Conservation (phyloP, 2,888 invertebrate species). For the Eristalinus sepulchralis region DNA sequence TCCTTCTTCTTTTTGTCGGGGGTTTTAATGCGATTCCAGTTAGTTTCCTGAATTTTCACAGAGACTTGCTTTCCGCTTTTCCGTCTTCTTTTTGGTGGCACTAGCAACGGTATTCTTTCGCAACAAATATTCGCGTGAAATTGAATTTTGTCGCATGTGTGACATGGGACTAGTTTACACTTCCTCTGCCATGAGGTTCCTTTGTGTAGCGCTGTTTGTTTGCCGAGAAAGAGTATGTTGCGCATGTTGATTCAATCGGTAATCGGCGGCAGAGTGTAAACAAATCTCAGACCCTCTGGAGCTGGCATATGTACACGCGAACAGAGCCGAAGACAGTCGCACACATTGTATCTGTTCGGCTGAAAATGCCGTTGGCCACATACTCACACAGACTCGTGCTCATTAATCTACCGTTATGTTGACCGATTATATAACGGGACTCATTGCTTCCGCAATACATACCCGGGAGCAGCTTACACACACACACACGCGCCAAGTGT, state of each 20-base stretch:
- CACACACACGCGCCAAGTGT: background rate
- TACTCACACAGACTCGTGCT: background rate
- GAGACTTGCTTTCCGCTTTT: conserved; percentile 8
- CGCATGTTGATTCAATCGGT: conserved; percentile 53
- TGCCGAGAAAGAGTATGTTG: conserved; percentile 40
- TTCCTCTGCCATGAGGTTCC: conserved; percentile 29
- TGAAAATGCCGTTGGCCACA: conserved; percentile 12
- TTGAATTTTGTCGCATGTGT: no score
- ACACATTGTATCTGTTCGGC: conserved; percentile 3
- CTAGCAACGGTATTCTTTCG: conserved; percentile 5
- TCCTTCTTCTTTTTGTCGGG: background rate
- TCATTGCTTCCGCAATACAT: conserved; percentile 44
- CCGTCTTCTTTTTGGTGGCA: background rate
- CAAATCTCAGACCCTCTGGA: conserved; percentile 1
- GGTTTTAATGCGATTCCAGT: conserved; percentile 24
- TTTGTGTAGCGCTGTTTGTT: conserved; percentile 4
- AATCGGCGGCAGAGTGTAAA: conserved; percentile 11
- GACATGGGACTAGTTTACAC: conserved; percentile 12
- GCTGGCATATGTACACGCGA: no score
- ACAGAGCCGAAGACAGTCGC: background rate
- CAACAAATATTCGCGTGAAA: background rate
- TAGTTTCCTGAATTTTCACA: conserved; percentile 53
- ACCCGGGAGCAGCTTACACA: background rate
- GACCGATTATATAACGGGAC: conserved; percentile 75
- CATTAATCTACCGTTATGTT: conserved; percentile 73